These are phyloP conservation scores for Tenthredo mesomela DNA, from an alignment of 2,888 invertebrate species.

Conservation along the genomic window DNA sequence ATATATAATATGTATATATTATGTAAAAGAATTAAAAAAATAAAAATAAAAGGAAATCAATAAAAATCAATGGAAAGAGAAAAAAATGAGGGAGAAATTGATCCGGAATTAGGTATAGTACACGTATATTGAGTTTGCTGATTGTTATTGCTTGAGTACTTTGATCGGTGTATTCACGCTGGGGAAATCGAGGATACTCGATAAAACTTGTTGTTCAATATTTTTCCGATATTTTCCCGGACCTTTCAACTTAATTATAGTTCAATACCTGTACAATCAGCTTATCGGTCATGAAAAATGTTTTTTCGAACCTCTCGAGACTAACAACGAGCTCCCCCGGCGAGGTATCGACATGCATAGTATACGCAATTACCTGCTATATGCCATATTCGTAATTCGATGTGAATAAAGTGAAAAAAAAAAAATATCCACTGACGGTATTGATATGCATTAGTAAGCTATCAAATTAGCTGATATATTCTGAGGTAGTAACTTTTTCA, in stretches of 20 bases:
- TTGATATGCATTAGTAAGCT: background rate
- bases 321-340: background rate
- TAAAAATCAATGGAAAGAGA: background rate
- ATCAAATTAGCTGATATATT: background rate
- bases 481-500: background rate
- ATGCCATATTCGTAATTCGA: background rate
- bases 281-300: slow-evolving; percentile 9
- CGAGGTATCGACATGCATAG: slow-evolving; percentile 14
- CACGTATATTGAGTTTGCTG: background rate
- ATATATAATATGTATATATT: no score
- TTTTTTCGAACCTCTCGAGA: slow-evolving; percentile 22
- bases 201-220: slow-evolving; percentile 32
- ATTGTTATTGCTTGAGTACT: slow-evolving; percentile 23
- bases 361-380: background rate
- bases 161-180: slow-evolving; percentile 16
- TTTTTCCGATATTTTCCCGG: slow-evolving; percentile 25
- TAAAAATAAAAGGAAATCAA: background rate
- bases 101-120: background rate
- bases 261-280: background rate
- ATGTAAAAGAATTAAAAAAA: background rate
- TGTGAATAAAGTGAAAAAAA: background rate
- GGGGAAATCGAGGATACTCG: slow-evolving; percentile 27
- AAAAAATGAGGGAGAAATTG: background rate
- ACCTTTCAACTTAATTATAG: slow-evolving; percentile 38
- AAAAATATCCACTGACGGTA: background rate